Conservation (phyloP, 2,113 vertebrate genomes). For the Australoheros scitulus region DNA sequence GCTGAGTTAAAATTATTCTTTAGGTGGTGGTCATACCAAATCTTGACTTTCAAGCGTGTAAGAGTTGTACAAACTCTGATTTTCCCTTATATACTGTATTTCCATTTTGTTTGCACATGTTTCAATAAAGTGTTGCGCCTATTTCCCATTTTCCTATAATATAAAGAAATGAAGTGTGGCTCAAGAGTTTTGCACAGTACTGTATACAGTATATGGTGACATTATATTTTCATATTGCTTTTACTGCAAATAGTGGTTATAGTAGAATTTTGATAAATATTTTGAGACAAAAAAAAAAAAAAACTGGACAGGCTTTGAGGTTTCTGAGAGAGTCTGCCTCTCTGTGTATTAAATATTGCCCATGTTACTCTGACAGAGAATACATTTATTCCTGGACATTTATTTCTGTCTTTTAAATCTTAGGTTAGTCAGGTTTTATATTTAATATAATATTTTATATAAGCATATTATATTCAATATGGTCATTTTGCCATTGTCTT, state of each 20-base stretch:
- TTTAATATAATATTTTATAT: too few species aligned
- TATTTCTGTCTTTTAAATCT: not conserved
- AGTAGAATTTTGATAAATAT: not conserved
- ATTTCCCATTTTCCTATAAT: not conserved
- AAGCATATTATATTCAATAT: too few species aligned
- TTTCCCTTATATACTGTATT: too few species aligned
- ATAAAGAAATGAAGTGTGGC: not conserved
- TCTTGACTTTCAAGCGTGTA: accelerated
- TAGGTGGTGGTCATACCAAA: not conserved
- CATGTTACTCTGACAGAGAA: not conserved
- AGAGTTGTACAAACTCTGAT: too few species aligned
- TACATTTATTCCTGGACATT: accelerated
- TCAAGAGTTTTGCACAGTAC: not conserved
- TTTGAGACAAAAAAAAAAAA: not conserved
- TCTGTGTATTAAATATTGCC: not conserved
- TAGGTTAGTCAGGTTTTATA: not conserved
- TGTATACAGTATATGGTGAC: accelerated
- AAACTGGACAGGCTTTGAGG: too few species aligned
- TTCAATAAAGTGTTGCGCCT: too few species aligned
- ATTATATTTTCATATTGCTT: not conserved
- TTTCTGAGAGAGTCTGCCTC: too few species aligned
- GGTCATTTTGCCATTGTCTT: too few species aligned
- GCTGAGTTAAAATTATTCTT: too few species aligned
- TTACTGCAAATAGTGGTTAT: not conserved
- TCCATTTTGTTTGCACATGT: too few species aligned